phyloP scores from a whole-genome alignment of 2,888 invertebrate species.

The Drosophila bunnanda region DNA sequence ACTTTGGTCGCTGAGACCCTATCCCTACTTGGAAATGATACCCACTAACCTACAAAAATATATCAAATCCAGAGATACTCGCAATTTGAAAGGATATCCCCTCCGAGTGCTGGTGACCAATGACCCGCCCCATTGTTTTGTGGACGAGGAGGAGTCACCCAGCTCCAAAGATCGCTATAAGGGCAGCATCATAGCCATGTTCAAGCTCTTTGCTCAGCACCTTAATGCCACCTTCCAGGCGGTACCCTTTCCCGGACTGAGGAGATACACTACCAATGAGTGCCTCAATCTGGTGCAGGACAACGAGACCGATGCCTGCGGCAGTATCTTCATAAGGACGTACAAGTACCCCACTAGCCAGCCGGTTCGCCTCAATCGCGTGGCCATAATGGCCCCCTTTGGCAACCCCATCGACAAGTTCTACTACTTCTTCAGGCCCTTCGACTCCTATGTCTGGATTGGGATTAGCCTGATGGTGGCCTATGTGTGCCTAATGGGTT shows the following conservation, averaged over 20 bases:
- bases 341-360: constrained; percentile 30
- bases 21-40: background rate
- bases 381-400: constrained; percentile 37
- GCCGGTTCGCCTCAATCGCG: constrained; percentile 39
- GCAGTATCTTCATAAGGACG: constrained; percentile 39
- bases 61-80: background rate
- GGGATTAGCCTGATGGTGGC: constrained; percentile 7
- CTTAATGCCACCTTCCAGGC: constrained; percentile 30
- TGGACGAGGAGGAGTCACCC: background rate
- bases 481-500: constrained; percentile 30
- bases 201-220: constrained; percentile 30
- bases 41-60: constrained; percentile 1
- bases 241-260: constrained; percentile 9
- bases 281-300: constrained; percentile 16
- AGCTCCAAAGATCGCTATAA: constrained; percentile 24
- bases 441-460: constrained; percentile 30
- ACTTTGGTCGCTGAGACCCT: constrained; percentile 8
- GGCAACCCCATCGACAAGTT: constrained; percentile 53
- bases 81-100: constrained; percentile 31
- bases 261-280: constrained; percentile 23
- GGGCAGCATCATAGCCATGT: constrained; percentile 23
- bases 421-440: constrained; percentile 57
- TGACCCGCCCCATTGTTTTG: constrained; percentile 43
- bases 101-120: constrained; percentile 40
- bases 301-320: constrained; percentile 33